Percentiles rank a stretch among this genome's conserved stretches.
phyloP scores from a whole-genome alignment of 2,113 vertebrate genomes.

The Pipra filicauda region DNA sequence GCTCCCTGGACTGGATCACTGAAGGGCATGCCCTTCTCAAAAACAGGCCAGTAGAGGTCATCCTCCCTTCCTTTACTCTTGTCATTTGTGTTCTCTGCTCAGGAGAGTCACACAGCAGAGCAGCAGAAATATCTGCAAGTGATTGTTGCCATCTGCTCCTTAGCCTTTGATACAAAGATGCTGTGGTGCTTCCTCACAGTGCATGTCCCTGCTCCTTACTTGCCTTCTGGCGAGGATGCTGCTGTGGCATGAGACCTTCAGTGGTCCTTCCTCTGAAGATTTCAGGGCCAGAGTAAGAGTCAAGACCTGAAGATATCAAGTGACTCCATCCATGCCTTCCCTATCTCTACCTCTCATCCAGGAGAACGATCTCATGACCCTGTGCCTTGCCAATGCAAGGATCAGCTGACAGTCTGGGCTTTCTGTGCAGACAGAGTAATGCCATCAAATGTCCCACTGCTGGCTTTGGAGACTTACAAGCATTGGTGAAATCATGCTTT shows the following conservation, averaged over 20 bases:
- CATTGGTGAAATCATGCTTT: not conserved
- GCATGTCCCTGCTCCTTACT: not conserved
- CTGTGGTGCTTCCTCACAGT: not conserved
- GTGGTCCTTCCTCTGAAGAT: not conserved
- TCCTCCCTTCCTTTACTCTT: not conserved
- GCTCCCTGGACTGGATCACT: not conserved
- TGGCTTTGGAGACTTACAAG: not conserved
- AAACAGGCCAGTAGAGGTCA: not conserved
- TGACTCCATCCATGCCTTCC: not conserved
- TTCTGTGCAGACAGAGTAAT: not conserved
- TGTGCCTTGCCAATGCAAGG: not conserved
- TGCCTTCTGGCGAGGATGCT: not conserved
- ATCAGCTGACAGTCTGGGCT: not conserved
- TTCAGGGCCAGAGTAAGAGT: not conserved
- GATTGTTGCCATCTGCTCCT: not conserved
- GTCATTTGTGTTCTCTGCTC: not conserved
- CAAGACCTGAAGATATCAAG: not conserved
- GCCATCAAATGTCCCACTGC: not conserved
- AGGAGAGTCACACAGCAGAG: not conserved
- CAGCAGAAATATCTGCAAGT: not conserved
- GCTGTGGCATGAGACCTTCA: not conserved
- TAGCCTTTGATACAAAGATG: not conserved
- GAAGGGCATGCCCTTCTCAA: not conserved
- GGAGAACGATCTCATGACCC: rapidly evolving
- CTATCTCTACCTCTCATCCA: not conserved